Base-by-base conservation (phyloP, 2,113 vertebrate genomes). In the Triplophysa rosa region DNA sequence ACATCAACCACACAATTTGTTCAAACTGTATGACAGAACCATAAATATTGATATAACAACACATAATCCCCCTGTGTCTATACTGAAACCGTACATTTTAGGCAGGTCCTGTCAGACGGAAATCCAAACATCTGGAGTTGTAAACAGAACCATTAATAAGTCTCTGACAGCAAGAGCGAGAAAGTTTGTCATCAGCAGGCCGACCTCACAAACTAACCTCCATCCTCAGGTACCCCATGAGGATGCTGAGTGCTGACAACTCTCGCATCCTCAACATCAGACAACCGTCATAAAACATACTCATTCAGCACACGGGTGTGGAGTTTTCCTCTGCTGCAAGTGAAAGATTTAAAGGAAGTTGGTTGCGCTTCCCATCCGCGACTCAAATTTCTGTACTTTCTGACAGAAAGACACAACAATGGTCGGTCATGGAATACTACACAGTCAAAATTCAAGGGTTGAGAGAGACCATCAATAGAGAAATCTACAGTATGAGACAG, bases 71-170 rank as follows among this genome's bases (percentile, higher is more conserved):
- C 23, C 16, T 40, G 14, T 23, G 29, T 62, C 29, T 9, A 10
- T 67, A 47, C 19, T 26, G 14, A 54, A 42, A 70, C 40, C 56
- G 7, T 23, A 59, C 47, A 59, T 37, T 64, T 47, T 29, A 7
- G 17, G 33, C 62, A 52, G 59, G 26, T 42, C 26, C 49, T 63
- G 63, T 84, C 72, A 81, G 79, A 73, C 69, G 65, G 75, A 54
- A 72, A 62, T 78, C 56, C 64, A 81, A 62, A 71, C 64, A 78
- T 76, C 68, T 81, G 75, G 63, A 19, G 26, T 66, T 59, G 78
- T 84, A 79, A 84, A 84, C 80, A 81, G 65, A 79, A 69, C 65
- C 80, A 81, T 84, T 81, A 81, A 79, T 26, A 40, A 66, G 49
- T 78, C 77, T 77, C 73, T 79, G 75, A 33, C 68, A 69, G 69